Evolutionary conservation across 2,888 invertebrate genomes (phyloP), one percentile per base, ranked within the genome.

Genomic region (Charanyca ferruginea): DNA sequence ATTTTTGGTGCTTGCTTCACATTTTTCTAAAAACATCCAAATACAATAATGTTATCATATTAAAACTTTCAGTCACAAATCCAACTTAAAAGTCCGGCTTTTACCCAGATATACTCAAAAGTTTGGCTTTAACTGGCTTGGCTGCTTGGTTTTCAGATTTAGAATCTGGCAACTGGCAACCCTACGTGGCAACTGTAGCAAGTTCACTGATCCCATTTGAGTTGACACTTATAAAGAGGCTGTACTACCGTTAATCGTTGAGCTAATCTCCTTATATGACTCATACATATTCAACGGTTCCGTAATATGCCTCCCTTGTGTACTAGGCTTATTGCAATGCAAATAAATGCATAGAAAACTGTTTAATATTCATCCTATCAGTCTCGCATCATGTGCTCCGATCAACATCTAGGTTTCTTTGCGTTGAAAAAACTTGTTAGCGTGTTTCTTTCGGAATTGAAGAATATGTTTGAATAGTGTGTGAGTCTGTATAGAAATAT

Each of bases 291-390:
- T 42, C 22, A 38, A 72, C 53, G 2, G 55, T 23, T 42, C 35
- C 41, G 3, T 47, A 20, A 52, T 38, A 35, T 42, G 44, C 9
- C 22, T 62, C 79, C 61, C 79, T 35, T n/a, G 32, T 16, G 68
- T 47, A 38, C 42, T 20, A 16, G 22, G 54, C 61, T 51, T 48
- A 65, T 52, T 51, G 42, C 13, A 48, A 71, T 69, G 72, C 52
- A 69, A 75, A 75, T 76, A 64, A 75, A 79, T 77, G 58, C 52
- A 66, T 76, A 54, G 71, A 69, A 77, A 79, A 57, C 83, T 77
- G 62, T 66, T 85, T 32, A 79, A 77, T 85, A 86, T 86, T 82
- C 82, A 81, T 80, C 52, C 23, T 16, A 69, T 61, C 57, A 59
- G 75, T 68, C 75, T 67, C 58, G 58, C 49, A 64, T 69, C 70